These are phyloP conservation scores for Somateria mollissima DNA, from an alignment of 2,797 vertebrate species.

Conservation along the genomic window DNA sequence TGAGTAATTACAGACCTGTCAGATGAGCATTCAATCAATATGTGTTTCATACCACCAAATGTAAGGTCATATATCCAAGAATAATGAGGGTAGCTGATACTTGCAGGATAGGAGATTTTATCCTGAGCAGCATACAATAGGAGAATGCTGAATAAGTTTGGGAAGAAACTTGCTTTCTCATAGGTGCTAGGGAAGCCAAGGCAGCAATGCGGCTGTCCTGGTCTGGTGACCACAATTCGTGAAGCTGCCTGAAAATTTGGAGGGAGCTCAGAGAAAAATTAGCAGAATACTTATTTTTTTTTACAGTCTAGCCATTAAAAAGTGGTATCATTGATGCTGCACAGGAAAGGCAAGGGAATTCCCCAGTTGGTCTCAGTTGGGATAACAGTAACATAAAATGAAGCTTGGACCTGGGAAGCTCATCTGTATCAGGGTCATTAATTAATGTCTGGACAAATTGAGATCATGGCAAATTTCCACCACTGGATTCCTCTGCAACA, in stretches of 20 bases:
- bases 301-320: background rate
- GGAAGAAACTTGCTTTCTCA: background rate
- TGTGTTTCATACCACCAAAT: background rate
- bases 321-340: background rate
- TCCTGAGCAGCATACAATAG: background rate
- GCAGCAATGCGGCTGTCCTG: background rate
- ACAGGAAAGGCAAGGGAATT: background rate
- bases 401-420: background rate
- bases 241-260: background rate
- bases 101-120: background rate
- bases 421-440: background rate
- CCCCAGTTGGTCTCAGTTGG: background rate
- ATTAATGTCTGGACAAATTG: background rate
- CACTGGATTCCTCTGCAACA: background rate
- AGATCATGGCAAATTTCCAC: background rate
- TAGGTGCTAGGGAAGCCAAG: fast-evolving
- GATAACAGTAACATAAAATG: background rate
- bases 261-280: background rate
- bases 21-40: conserved; percentile 43
- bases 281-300: fast-evolving
- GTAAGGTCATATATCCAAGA: background rate
- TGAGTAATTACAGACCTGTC: conserved; percentile 42
- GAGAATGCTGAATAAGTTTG: background rate
- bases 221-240: fast-evolving
- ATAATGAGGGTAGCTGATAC: background rate